Conservation (phyloP, 2,113 vertebrate genomes). For the Oriolus oriolus region DNA sequence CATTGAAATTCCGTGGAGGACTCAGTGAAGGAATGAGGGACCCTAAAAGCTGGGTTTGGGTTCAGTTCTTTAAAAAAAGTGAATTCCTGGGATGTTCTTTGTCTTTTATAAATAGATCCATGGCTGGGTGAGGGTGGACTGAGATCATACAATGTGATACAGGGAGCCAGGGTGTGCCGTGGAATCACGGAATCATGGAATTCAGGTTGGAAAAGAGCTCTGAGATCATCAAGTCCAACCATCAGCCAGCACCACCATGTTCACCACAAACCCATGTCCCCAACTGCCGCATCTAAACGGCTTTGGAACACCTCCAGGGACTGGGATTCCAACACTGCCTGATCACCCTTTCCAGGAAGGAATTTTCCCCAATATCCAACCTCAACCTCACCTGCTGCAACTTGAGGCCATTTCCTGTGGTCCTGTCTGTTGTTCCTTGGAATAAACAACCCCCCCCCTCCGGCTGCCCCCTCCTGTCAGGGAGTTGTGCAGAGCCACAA, state of each 20-base stretch:
- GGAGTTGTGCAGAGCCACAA: neutral
- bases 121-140: neutral
- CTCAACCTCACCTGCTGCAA: neutral
- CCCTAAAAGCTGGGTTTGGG: neutral
- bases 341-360: neutral
- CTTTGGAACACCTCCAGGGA: neutral
- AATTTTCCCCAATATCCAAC: neutral
- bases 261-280: neutral
- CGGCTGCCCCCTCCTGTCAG: neutral
- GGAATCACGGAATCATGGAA: neutral
- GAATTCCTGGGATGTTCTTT: neutral
- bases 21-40: neutral
- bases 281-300: accelerated
- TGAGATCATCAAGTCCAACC: neutral
- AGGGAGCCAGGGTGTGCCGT: too few species aligned
- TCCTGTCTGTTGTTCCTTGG: neutral
- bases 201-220: neutral
- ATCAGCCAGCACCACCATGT: accelerated
- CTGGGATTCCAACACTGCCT: neutral
- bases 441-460: too few species aligned
- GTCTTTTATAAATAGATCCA: neutral
- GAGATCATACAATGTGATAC: accelerated
- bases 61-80: neutral
- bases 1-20: neutral
- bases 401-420: neutral